Conservation (phyloP, 2,888 invertebrate genomes). For the Cerceris ruficornis region DNA sequence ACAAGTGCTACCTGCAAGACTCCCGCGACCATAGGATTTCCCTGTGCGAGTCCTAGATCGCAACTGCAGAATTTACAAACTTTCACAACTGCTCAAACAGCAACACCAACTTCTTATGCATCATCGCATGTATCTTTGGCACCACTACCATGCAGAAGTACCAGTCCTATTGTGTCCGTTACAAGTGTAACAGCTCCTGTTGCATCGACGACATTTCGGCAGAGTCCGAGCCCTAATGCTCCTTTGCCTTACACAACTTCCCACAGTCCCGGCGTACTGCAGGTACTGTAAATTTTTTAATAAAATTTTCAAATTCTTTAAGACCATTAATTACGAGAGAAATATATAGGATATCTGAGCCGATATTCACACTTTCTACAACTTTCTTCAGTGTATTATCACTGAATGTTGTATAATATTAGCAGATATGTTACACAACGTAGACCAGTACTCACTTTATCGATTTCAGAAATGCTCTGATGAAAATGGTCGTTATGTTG, state of each 20-base stretch:
- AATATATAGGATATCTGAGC: too few species aligned
- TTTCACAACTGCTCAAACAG: conserved; percentile 82
- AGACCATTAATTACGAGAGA: background rate
- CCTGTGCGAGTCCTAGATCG: conserved; percentile 80
- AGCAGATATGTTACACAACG: too few species aligned
- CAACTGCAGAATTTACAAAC: conserved; percentile 79
- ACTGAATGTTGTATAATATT: too few species aligned
- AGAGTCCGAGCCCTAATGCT: conserved; percentile 78
- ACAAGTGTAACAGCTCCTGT: conserved; percentile 69
- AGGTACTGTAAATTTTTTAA: conserved; percentile 61
- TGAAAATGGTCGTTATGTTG: too few species aligned
- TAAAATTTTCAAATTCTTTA: background rate
- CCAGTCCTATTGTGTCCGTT: conserved; percentile 73
- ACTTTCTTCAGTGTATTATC: too few species aligned
- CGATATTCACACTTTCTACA: too few species aligned
- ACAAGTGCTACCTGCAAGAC: conserved; percentile 69
- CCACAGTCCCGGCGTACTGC: conserved; percentile 77
- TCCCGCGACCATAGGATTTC: conserved; percentile 68
- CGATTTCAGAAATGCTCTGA: too few species aligned
- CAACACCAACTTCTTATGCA: conserved; percentile 84
- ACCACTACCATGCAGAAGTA: conserved; percentile 76
- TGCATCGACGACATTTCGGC: conserved; percentile 74
- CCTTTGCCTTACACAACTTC: conserved; percentile 73
- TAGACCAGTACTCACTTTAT: too few species aligned
- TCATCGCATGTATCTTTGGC: conserved; percentile 83